Conservation (phyloP, 2,113 vertebrate genomes). For the Sorex araneus region DNA sequence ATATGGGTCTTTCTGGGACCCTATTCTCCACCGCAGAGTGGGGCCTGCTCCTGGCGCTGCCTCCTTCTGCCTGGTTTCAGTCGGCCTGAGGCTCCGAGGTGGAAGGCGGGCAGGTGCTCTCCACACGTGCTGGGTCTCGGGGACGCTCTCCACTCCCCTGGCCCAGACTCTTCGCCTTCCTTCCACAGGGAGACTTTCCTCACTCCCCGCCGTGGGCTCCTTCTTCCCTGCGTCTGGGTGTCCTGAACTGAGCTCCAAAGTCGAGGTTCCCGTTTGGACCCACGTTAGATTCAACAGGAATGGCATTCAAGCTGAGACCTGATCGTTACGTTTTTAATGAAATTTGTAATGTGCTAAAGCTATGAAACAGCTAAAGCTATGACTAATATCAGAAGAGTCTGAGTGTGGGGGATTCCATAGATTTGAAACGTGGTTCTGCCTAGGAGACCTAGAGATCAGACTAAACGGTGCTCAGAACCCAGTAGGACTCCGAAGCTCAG, state of each 20-base stretch:
- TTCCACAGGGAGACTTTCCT: no score
- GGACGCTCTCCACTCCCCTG: background rate
- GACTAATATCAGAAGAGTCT: background rate
- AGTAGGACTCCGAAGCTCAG: background rate
- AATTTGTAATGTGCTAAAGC: background rate
- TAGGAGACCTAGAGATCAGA: background rate
- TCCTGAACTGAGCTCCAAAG: background rate
- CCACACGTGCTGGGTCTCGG: background rate
- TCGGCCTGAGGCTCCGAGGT: background rate
- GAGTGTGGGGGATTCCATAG: background rate
- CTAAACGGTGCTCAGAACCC: background rate
- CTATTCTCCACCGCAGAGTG: background rate
- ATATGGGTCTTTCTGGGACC: background rate
- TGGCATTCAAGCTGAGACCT: background rate
- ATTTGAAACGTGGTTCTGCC: background rate
- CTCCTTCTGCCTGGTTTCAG: background rate
- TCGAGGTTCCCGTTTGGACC: background rate
- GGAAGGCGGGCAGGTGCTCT: background rate
- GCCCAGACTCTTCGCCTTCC: no score
- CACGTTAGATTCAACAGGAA: background rate
- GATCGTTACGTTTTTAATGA: slow-evolving; percentile 19
- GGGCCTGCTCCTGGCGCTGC: background rate
- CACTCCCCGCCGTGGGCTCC: background rate
- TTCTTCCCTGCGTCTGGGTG: background rate
- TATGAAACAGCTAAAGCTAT: slow-evolving; percentile 8